Evolutionary conservation across 2,888 invertebrate genomes (phyloP), one percentile per base, ranked within the genome.

Genomic region (Linnaemya tessellans): DNA sequence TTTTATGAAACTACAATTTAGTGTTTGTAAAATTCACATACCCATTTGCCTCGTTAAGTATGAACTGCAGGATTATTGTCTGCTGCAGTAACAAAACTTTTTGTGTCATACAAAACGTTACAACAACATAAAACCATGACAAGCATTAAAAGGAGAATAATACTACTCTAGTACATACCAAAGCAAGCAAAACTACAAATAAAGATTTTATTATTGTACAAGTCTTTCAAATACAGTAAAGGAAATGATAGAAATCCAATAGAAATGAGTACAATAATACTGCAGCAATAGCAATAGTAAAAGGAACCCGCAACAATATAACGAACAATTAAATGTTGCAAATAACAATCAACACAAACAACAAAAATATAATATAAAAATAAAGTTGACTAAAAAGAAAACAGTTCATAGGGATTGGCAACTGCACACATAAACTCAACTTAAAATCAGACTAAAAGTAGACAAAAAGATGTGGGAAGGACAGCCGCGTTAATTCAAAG

Each of bases 261-360:
- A 41, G n/a, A 20, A 60, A n/a, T 20, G 25, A 18, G 9, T 18
- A 46, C 54, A 83, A 71, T 60, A 78, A 22, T 9, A 49, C 20
- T 60, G 46, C 49, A 64, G 46, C 38, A 62, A 49, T 5, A 35
- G n/a, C 46, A 73, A 20, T 51, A 54, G 22, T 62, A 60, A 79
- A 30, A 30, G 62, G 73, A 86, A 30, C 80, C 81, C 38, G 65
- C 70, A 81, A 86, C 81, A 84, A 84, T 80, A 86, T 84, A 84
- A 84, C 79, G 86, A 86, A 86, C 86, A 86, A 84, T 86, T 86
- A 86, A 86, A 81, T 84, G 84, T 73, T 64, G 67, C 78, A 77
- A 62, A 68, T 43, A 62, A 81, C 58, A 62, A 49, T 30, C 13
- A 56, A 20, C 54, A 46, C 15, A 65, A 65, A 46, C 58, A 20